Evolutionary conservation across 1,140 invertebrate genomes (phyloP).

Genomic region (Araneus ventricosus): DNA sequence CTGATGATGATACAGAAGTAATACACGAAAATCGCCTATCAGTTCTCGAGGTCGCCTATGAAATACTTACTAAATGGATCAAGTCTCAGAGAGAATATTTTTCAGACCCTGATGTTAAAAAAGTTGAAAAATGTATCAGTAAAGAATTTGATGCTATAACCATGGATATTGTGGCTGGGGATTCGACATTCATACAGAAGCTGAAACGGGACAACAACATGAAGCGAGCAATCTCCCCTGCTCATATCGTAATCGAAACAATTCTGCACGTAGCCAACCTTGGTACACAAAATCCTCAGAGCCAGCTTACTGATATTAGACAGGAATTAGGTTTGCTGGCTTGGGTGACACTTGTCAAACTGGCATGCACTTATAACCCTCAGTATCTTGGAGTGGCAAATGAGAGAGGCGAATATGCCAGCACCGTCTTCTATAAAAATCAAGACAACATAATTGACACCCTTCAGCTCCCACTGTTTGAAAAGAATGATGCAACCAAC

Average conservation of each 20-base stretch:
- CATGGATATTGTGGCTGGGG: not conserved
- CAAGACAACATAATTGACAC: slow-evolving; percentile 53
- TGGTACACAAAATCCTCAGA: not conserved
- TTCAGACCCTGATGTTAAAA: not conserved
- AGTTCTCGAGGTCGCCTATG: slow-evolving; percentile 33
- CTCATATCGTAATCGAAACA: slow-evolving; percentile 50
- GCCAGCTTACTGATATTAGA: not conserved
- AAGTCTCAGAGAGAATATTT: slow-evolving; percentile 49
- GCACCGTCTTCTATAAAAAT: not conserved
- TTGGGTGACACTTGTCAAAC: slow-evolving; percentile 64
- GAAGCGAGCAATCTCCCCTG: slow-evolving; percentile 61
- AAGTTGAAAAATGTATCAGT: slow-evolving; percentile 34
- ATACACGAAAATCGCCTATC: slow-evolving; percentile 27
- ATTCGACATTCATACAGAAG: not conserved
- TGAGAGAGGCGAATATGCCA: not conserved
- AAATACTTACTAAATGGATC: slow-evolving; percentile 36
- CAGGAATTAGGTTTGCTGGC: slow-evolving; percentile 58
- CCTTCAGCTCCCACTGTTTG: slow-evolving; percentile 30
- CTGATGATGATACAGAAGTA: not conserved
- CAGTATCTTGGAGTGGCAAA: slow-evolving; percentile 57
- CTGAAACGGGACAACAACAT: not conserved
- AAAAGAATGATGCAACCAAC: not conserved
- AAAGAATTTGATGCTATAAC: slow-evolving; percentile 37
- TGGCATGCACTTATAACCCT: slow-evolving; percentile 67
- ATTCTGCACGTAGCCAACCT: slow-evolving; percentile 25